Evolutionary conservation across 2,797 vertebrate genomes (phyloP), one percentile per base, ranked within the genome.

Genomic region (Lerista edwardsae): DNA sequence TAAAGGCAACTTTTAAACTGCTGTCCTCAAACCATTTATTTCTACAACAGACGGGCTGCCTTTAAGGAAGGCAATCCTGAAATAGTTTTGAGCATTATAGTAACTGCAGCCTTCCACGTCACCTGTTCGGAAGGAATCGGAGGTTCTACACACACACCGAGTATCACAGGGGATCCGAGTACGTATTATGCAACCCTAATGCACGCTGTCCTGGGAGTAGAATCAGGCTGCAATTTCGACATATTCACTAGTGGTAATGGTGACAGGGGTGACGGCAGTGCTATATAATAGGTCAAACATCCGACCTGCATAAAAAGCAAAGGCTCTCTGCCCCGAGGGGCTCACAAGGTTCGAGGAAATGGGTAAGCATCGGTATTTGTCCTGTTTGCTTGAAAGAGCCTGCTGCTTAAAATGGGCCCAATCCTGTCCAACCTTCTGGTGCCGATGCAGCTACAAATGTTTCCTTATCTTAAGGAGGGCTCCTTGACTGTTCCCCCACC

Each of bases 321-420:
- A 6, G 27, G 47, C 9, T 55, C 83, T 79, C 84, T 44, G 69
- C 61, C 84, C 71, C 69, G 47, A 74, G 27, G 36, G 23, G 34
- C 47, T 65, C 44, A 23, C 31, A 39, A 9, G 25, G 44, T 67
- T n/a, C 47, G 27, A 72, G 61, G 17, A 27, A 62, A 61, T 71
- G 41, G 31, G 55, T 10, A 27, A 69, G 7, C 25, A 29, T 55
- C 5, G 27, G 17, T 69, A 31, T 39, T 31, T 47, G 27, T n/a
- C 65, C 64, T 39, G 36, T 77, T 67, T 21, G 55, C 17, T 29
- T 57, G 75, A 61, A 67, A 65, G 36, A 68, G 34, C 61, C n/a
- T 61, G 41, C 61, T 79, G 23, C 83, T 83, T 83, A 59, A 86
- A 83, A 75, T 36, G 64, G 62, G 21, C 23, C n/a, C n/a, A n/a